A percentile compares a stretch with the other conserved stretches of the same genome.
These are phyloP conservation scores for Parthenolecanium corni DNA, from an alignment of 2,888 invertebrate species.

Conservation along the genomic window DNA sequence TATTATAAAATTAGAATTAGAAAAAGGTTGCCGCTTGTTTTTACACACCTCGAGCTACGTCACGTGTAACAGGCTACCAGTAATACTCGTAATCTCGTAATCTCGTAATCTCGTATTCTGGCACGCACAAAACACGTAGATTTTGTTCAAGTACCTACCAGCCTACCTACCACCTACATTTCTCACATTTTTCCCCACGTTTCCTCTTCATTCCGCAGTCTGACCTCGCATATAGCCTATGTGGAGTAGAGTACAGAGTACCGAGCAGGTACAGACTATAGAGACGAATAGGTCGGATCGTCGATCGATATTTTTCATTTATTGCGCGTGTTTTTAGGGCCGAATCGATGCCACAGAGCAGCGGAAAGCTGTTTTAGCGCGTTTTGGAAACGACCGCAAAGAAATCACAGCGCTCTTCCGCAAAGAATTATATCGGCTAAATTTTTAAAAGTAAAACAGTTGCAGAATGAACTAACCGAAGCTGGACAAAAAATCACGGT, in stretches of 20 bases:
- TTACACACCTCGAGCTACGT: neutral
- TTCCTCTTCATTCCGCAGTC: too few species aligned
- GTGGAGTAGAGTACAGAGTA: too few species aligned
- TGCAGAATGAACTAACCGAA: slow-evolving; percentile 17
- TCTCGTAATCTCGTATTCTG: too few species aligned
- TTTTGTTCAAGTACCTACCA: neutral
- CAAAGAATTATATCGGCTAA: slow-evolving; percentile 20
- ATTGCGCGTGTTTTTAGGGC: neutral
- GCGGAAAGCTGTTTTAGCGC: neutral
- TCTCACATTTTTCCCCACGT: neutral
- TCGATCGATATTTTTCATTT: too few species aligned
- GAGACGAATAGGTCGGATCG: too few species aligned
- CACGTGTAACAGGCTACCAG: too few species aligned
- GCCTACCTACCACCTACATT: neutral
- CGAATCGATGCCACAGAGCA: slow-evolving; percentile 5
- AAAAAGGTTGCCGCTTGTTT: neutral
- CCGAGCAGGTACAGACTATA: too few species aligned
- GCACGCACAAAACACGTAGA: too few species aligned
- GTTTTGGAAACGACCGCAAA: slow-evolving; percentile 9
- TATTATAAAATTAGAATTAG: neutral
- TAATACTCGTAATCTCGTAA: too few species aligned
- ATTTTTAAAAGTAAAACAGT: slow-evolving; percentile 13
- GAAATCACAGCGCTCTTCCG: neutral
- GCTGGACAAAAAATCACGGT: slow-evolving; percentile 20
- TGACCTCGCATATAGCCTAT: too few species aligned